Base-by-base conservation (phyloP, 92 coral and sea anemone species). In the Hydrozoanthus gracilis region DNA sequence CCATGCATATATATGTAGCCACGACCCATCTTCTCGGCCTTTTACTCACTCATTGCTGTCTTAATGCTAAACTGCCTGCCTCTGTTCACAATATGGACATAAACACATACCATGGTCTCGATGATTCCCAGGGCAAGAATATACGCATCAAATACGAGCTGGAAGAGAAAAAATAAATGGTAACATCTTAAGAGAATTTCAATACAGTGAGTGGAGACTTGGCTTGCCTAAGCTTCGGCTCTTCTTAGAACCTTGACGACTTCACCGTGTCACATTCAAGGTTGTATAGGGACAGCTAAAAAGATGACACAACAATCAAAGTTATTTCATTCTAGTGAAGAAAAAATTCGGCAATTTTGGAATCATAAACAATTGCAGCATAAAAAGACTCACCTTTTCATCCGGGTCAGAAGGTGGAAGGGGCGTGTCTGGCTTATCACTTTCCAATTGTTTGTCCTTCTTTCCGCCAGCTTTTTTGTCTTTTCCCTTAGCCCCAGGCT, bases 381-480 rank as follows among this genome's bases (percentile, higher is more conserved):
- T 46, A 15, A 44, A 17, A 77, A 27, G 39, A 45, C 77, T 49
- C 82, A 96, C 99, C 88, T 92, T 93, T 82, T 96, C 99, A 86
- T 96, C 99, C 47, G 93, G 98, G 88, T 96, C 99, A 54, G 99
- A 88, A 5, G 99, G 99, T 8, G 98, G 90, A 56, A 93, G 82
- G 48, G 99, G 99, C 17, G 99, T 96, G 49, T 96, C 99, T 5
- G 99, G 95, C 82, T 96, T 95, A 84, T 96, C 98, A 14, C 83
- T 77, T 64, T 96, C 99, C 51, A 91, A 89, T 46, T 90, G 87
- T 74, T 95, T 95, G 86, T 95, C 98, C 83, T 92, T 93, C 86
- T 95, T 96, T 73, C 89, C 91, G 46, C 89, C 95, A 14, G 95
- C 87, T 77, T 95, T 96, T 86, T 96, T 95, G 88, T 96, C 98